Base-by-base conservation (phyloP, 2,113 vertebrate genomes). In the Chloroceryle aenea region DNA sequence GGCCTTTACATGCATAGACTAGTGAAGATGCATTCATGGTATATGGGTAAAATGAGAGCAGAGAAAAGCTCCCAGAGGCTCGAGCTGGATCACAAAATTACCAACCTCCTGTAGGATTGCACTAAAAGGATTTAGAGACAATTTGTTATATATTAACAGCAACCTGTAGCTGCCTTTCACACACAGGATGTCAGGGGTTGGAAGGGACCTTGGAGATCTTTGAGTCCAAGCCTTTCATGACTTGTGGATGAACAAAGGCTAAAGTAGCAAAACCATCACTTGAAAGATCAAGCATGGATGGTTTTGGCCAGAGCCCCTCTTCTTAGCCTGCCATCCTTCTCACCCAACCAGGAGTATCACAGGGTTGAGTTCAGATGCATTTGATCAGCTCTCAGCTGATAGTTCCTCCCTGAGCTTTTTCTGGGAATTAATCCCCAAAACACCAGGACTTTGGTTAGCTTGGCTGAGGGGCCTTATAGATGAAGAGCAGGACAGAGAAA, bases 361-460 rank as follows among this genome's bases (percentile, higher is more conserved):
- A 63, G 36, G 52, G 38, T 36, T 94, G 83, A 87, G 73, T 71
- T 96, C 61, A 88, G 76, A 80, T 29, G 10, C n/a, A 16, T 74
- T 96, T 92, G 92, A 80, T 95, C 94, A 91, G 55, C 64, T 92
- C 50, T 63, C 7, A 1, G 56, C 34, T 90, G 72, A 80, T 78
- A 84, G 72, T 36, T 93, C 82, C 79, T 90, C 67, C 89, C 85
- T 14, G 52, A 87, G 85, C 48, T 87, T 85, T 91, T 89, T 62
- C 86, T 86, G 80, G 52, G 90, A 95, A 90, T 90, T 93, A 95
- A 96, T 94, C 79, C 83, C 36, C 72, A 66, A 82, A 92, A 92
- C 80, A 72, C 40, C 2, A 0, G 36, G 72, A 75, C 59, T 85
- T 55, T 64, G 43, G 79, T 90, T 78, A 87, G 82, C 76, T 89